Base-by-base conservation (phyloP, 1,140 invertebrate species). In the Drosophila pruinosa region DNA sequence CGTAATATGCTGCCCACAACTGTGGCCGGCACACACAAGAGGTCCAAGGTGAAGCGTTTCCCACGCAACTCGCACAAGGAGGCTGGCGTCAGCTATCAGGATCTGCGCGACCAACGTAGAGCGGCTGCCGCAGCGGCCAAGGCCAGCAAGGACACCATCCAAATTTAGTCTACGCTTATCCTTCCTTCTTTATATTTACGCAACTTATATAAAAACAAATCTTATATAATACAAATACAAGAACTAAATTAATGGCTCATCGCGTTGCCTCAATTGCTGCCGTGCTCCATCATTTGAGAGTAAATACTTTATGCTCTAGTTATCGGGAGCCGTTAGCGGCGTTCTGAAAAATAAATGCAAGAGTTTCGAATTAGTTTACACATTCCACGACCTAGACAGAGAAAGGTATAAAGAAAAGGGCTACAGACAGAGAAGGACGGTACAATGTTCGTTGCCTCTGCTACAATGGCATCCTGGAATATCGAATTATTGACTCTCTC, bases 1-100 rank as follows among this genome's bases (percentile, higher is more conserved):
- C 93, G 96, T 83, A 96, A 95, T 89, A 94, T 96, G 50, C 88
- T 96, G 59, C 94, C 95, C 77, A 93, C 95, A 8, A 90, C 82
- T 2, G 80, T 91, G 5, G 72, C 78, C 2, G 72, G 75, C 0
- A 70, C 58, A 6, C 70, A 70, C 14, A 89, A 91, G 38, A 78
- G 78, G 36, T 57, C 76, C 45, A 90, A 91, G 62, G 71, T 91
- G 8, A 91, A 91, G 65, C 78, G 88, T 10, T 91, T 64, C n/a
- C 47, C 73, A 8, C 86, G 90, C 38, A 83, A 17, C 28, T 56
- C 75, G 0, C 90, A 91, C 65, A 91, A 91, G 52, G 90, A 91
- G 8, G 38, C 77, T 10, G 89, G 89, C 2, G 80, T 89, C 5
- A 90, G 89, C 22, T 90, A 72, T 39, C 78, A 90, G 59, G 89